These are phyloP conservation scores for Ichneumoninae sp. DNA, from an alignment of 2,888 invertebrate genomes.

Conservation along the genomic window DNA sequence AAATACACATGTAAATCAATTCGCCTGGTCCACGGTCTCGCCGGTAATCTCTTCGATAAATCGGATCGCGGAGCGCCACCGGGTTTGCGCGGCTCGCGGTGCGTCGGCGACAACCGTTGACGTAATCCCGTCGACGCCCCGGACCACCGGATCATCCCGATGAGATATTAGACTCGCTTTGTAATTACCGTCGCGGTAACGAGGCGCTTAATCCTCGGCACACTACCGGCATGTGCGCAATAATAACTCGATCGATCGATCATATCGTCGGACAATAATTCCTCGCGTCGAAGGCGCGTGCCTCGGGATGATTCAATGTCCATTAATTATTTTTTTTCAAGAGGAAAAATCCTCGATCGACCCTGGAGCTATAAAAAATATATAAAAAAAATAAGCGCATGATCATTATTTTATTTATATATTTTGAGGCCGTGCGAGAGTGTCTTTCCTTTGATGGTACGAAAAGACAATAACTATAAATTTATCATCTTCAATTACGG, in stretches of 20 bases:
- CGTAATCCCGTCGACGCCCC: not conserved
- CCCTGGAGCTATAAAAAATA: slow-evolving; percentile 43
- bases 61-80: not conserved
- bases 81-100: not conserved
- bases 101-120: slow-evolving; percentile 10
- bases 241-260: slow-evolving; percentile 29
- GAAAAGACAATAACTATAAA: slow-evolving; percentile 23
- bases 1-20: slow-evolving; percentile 23
- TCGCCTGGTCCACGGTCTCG: not conserved
- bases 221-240: not conserved
- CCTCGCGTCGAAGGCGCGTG: slow-evolving; percentile 27
- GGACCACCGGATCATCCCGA: slow-evolving; percentile 12
- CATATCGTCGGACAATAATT: slow-evolving; percentile 33
- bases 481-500: slow-evolving; percentile 20
- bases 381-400: slow-evolving; percentile 25
- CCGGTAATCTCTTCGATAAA: slow-evolving; percentile 3
- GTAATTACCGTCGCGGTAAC: not conserved
- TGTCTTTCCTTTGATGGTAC: slow-evolving; percentile 1
- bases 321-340: slow-evolving; percentile 38
- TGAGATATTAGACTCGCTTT: not conserved
- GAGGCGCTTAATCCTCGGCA: not conserved
- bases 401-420: slow-evolving; percentile 33
- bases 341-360: slow-evolving; percentile 23
- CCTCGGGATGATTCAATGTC: slow-evolving; percentile 31
- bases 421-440: slow-evolving; percentile 43